Base-by-base conservation (phyloP, 2,797 vertebrate genomes). In the Cercopithecus petaurista region DNA sequence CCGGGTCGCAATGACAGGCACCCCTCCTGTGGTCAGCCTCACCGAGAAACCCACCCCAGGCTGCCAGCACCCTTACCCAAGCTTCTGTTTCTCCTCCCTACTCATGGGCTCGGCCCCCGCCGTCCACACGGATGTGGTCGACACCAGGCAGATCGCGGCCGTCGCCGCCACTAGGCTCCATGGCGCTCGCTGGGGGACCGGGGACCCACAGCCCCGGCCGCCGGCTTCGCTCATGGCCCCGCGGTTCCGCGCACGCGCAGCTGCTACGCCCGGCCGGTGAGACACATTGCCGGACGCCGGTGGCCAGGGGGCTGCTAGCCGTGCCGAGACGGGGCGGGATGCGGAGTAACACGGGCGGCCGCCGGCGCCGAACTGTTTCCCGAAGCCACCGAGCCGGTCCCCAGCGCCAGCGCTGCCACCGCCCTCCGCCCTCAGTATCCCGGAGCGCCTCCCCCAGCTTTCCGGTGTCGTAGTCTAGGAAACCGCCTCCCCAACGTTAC, bases 381-480 rank as follows among this genome's bases (percentile, higher is more conserved):
- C 83, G 52, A 88, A 96, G 92, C 83, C 94, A 57, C 96, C 76
- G 46, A 95, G 97, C 85, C 96, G 48, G 98, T 97, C 95, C 90
- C 85, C 89, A 52, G 94, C 88, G 97, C 98, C 95, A 92, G 97
- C 88, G 95, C 94, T 80, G 96, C 96, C 98, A 86, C 98, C 98
- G 96, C 97, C 98, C 96, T 96, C 97, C 85, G 91, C 98, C 96
- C 96, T 95, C 93, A 17, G 95, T 94, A 83, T 73, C 81, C 80
- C 30, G 4, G 93, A 95, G 98, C 90, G 15, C 98, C 95, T 84
- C 98, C 98, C 98, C 94, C 93, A 59, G 86, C 96, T 98, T 97
- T 97, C 98, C 98, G 97, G 97, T 98, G 98, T 98, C 98, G 99
- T 98, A 98, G 98, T 98, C 98, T 98, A 98, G 98, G 98, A 98